phyloP scores from a whole-genome alignment of 2,797 vertebrate species.

The Smutsia gigantea region DNA sequence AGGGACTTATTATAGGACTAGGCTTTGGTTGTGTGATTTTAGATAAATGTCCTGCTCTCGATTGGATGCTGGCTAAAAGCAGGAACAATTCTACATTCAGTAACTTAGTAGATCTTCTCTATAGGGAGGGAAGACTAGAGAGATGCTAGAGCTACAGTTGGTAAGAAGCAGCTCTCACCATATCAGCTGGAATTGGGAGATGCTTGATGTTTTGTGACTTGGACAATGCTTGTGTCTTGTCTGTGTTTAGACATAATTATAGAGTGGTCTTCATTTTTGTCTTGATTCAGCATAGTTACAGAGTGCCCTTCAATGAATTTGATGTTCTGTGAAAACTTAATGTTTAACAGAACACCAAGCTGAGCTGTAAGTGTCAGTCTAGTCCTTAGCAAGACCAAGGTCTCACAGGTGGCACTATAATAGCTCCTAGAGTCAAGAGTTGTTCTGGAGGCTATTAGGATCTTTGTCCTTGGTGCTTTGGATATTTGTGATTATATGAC shows the following conservation, averaged over 20 bases:
- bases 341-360: neutral
- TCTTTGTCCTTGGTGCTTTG: neutral
- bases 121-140: neutral
- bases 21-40: neutral
- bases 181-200: neutral
- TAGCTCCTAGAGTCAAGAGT: neutral
- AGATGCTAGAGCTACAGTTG: neutral
- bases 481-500: neutral
- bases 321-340: neutral
- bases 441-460: neutral
- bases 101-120: neutral
- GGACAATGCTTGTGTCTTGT: neutral
- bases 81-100: neutral
- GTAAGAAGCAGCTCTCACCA: neutral
- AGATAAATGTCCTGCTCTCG: neutral
- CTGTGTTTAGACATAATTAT: neutral
- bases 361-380: neutral
- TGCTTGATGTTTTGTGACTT: neutral
- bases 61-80: neutral
- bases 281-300: neutral
- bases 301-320: neutral
- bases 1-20: neutral
- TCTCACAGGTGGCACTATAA: too few relatives aligned
- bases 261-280: neutral
- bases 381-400: neutral